These are phyloP conservation scores for Petaurus breviceps DNA, from an alignment of 2,113 vertebrate species.

Conservation along the genomic window DNA sequence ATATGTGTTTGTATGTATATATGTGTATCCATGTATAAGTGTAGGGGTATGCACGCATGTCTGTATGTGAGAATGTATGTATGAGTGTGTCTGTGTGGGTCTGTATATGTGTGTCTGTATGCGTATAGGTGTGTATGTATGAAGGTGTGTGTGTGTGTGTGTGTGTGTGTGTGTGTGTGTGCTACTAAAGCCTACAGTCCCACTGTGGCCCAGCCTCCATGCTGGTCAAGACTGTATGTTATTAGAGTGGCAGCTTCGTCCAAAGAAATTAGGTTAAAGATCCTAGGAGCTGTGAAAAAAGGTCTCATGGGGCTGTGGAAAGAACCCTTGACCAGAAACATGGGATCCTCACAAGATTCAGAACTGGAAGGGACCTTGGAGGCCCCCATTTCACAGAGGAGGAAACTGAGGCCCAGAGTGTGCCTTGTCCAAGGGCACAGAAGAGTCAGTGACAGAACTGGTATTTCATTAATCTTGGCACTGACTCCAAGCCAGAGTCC, in stretches of 20 bases:
- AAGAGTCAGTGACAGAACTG: background rate
- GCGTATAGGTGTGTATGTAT: too few relatives aligned
- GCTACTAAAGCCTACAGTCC: background rate
- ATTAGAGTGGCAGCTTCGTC: background rate
- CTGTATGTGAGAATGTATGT: too few relatives aligned
- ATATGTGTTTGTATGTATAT: too few relatives aligned
- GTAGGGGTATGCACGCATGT: too few relatives aligned
- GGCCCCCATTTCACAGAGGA: background rate
- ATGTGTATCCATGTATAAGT: too few relatives aligned
- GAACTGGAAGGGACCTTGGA: background rate
- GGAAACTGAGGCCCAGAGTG: background rate
- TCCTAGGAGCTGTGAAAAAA: background rate
- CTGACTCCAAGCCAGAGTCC: background rate
- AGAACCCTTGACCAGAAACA: background rate
- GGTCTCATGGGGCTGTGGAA: background rate
- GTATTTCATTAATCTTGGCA: background rate
- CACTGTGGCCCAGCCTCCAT: background rate
- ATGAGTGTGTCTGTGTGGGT: too few relatives aligned
- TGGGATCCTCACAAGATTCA: too few relatives aligned
- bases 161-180: too few relatives aligned
- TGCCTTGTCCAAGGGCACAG: background rate
- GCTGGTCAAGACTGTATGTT: background rate
- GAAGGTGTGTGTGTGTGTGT: too few relatives aligned
- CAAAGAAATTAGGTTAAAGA: background rate
- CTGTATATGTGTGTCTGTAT: too few relatives aligned